Percentiles rank a stretch among this genome's conserved stretches.
Conservation (phyloP, 2,888 invertebrate genomes). For the Acanthoscelides obtectus region DNA sequence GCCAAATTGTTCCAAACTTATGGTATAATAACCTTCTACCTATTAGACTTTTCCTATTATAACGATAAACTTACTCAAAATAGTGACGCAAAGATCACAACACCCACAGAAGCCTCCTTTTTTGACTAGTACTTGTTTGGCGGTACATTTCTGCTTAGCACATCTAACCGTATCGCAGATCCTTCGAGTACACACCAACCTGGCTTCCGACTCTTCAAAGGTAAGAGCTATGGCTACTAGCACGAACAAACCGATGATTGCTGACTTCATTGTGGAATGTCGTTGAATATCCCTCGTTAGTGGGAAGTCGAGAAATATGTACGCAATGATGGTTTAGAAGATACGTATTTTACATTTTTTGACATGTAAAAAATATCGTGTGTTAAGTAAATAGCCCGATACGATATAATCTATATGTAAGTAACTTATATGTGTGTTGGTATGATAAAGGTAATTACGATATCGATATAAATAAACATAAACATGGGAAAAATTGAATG, state of each 20-base stretch:
- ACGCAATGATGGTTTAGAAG: not conserved
- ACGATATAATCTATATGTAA: too few relatives aligned
- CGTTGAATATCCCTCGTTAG: not conserved
- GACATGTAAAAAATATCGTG: not conserved
- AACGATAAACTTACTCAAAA: not conserved
- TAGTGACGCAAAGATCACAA: not conserved
- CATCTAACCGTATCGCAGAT: not conserved
- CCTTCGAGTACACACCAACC: not conserved
- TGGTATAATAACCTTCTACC: too few relatives aligned
- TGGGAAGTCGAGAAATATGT: not conserved
- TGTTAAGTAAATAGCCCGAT: not conserved
- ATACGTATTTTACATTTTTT: not conserved
- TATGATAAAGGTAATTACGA: too few relatives aligned
- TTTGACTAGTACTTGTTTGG: not conserved
- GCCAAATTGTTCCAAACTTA: too few relatives aligned
- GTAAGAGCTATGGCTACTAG: not conserved
- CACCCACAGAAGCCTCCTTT: not conserved
- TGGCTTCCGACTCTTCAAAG: not conserved
- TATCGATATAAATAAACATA: too few relatives aligned
- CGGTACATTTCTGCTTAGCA: not conserved
- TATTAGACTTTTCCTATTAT: too few relatives aligned
- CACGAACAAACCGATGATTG: not conserved
- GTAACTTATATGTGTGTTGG: too few relatives aligned
- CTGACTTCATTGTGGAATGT: not conserved
- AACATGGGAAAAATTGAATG: too few relatives aligned